phyloP scores from a whole-genome alignment of 2,888 invertebrate genomes.

The Omphaloscelis lunosa region DNA sequence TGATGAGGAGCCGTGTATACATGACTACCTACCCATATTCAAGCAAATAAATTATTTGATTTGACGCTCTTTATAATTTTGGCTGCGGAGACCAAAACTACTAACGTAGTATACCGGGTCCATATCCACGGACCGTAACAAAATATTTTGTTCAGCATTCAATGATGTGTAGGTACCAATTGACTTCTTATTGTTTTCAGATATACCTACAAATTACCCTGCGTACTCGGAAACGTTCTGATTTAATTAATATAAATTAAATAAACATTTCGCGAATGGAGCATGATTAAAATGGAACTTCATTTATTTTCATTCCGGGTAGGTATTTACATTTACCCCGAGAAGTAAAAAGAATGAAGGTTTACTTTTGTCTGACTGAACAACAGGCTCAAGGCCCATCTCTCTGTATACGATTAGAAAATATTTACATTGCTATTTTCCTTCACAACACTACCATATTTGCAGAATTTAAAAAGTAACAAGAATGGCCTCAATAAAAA shows the following conservation, averaged over 20 bases:
- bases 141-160: slow-evolving; percentile 23
- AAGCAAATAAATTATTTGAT: too few relatives aligned
- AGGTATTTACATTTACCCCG: not conserved
- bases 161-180: slow-evolving; percentile 18
- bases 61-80: too few relatives aligned
- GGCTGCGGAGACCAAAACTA: too few relatives aligned
- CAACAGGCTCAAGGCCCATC: not conserved
- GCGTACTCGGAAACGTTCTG: slow-evolving; percentile 1
- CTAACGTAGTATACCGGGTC: too few relatives aligned
- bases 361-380: slow-evolving; percentile 8
- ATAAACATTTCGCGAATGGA: not conserved
- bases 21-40: too few relatives aligned
- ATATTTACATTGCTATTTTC: slow-evolving; percentile 22
- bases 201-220: not conserved
- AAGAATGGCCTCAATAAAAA: slow-evolving; percentile 42
- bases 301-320: slow-evolving; percentile 3
- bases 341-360: not conserved
- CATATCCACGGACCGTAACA: too few relatives aligned
- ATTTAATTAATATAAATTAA: slow-evolving; percentile 31
- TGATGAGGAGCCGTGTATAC: too few relatives aligned
- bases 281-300: slow-evolving; percentile 11
- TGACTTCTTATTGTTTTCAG: slow-evolving; percentile 19
- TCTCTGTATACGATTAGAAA: slow-evolving; percentile 2
- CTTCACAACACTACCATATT: slow-evolving; percentile 21
- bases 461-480: slow-evolving; percentile 34